A percentile compares a stretch with the other conserved stretches of the same genome.
Evolutionary conservation across 2,113 vertebrate species (phyloP).

Genomic region (Colinus virginianus): DNA sequence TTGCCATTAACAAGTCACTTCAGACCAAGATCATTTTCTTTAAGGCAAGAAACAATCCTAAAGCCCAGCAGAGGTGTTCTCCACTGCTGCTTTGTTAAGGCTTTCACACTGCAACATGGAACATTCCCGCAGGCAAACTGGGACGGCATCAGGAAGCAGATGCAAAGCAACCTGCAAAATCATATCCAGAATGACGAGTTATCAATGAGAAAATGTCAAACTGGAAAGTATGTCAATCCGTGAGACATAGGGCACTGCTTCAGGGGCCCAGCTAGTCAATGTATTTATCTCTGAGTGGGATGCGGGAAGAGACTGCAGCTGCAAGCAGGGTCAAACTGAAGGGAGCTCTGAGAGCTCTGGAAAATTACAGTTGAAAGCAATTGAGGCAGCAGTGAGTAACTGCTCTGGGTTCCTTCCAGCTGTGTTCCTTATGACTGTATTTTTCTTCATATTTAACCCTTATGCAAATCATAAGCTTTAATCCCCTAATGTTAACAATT

Average conservation of each 20-base stretch:
- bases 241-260: neutral
- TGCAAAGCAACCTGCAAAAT: neutral
- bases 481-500: neutral
- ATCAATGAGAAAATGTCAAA: neutral
- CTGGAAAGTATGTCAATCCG: neutral
- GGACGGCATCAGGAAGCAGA: rapidly evolving
- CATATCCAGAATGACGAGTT: neutral
- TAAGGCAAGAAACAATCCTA: neutral
- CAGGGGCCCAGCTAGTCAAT: neutral
- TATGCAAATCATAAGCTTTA: neutral
- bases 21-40: neutral
- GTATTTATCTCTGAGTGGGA: neutral
- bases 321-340: neutral
- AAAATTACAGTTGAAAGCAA: neutral
- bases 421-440: neutral
- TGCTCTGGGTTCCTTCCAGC: neutral
- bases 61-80: neutral
- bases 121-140: neutral
- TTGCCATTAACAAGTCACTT: constrained; percentile 10
- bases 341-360: neutral
- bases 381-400: neutral
- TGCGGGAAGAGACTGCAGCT: neutral
- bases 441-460: constrained; percentile 6
- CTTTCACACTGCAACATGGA: neutral
- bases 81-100: rapidly evolving